Conservation (phyloP, 2,113 vertebrate species). For the Ciconia boyciana region DNA sequence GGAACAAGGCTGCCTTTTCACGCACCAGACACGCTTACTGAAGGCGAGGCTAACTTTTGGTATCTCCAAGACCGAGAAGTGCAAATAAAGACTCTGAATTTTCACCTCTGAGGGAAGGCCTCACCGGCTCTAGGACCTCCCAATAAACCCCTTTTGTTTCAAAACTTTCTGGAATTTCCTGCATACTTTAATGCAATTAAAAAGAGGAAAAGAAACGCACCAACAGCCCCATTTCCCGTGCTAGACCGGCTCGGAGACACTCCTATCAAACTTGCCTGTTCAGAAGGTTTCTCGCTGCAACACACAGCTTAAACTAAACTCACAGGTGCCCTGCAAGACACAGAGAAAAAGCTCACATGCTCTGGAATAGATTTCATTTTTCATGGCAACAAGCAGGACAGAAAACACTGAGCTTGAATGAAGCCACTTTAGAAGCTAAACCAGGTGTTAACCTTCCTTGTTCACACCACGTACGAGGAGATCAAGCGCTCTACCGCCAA, state of each 20-base stretch:
- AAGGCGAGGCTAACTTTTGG: background rate
- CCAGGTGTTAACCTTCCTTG: background rate
- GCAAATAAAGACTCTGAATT: background rate
- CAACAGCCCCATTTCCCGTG: rapidly evolving
- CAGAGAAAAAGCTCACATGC: background rate
- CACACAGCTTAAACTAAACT: background rate
- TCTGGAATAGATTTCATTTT: background rate
- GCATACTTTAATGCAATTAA: background rate
- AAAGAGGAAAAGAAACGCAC: background rate
- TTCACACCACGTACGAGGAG: rapidly evolving
- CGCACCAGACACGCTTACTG: too few relatives aligned
- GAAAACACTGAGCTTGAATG: background rate
- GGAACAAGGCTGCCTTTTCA: background rate
- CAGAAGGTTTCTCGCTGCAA: background rate
- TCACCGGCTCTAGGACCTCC: rapidly evolving
- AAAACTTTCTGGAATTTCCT: background rate
- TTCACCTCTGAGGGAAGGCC: background rate
- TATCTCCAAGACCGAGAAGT: background rate
- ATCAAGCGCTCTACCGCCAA: background rate
- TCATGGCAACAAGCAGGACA: background rate
- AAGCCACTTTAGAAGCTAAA: background rate
- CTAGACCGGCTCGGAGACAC: background rate
- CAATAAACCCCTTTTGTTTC: background rate
- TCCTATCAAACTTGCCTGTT: background rate
- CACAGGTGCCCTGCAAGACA: background rate